Evolutionary conservation across 2,797 vertebrate species (phyloP).

Genomic region (Intellagama lesueurii): DNA sequence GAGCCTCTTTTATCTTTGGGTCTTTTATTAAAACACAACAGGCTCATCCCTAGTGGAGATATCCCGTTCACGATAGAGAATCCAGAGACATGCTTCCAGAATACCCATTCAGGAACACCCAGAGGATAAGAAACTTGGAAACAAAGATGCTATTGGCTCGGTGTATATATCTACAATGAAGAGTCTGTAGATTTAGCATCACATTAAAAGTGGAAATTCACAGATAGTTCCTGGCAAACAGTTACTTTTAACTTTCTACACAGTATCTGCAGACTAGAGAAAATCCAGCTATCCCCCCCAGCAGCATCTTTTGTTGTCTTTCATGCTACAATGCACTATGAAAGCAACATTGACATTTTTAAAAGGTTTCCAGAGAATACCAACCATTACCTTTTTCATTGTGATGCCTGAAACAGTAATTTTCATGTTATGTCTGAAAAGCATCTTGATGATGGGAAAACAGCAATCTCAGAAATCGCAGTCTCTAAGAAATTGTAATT

Average conservation of each 20-base stretch:
- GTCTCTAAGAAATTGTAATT: conserved; percentile 40
- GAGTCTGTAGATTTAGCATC: neutral
- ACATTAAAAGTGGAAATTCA: neutral
- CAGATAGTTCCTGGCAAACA: neutral
- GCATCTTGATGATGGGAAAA: conserved; percentile 33
- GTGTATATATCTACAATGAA: neutral
- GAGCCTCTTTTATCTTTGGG: too few species aligned
- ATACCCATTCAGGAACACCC: too few species aligned
- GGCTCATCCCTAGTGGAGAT: too few species aligned
- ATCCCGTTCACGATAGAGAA: too few species aligned
- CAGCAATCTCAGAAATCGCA: conserved; percentile 34
- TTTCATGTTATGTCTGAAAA: conserved; percentile 23
- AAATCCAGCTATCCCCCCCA: neutral
- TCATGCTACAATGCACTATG: neutral
- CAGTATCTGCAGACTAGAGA: conserved; percentile 1
- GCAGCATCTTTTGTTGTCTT: neutral
- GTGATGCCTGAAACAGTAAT: conserved; percentile 12
- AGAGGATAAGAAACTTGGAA: too few species aligned
- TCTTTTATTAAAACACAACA: too few species aligned
- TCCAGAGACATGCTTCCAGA: too few species aligned
- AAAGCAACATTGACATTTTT: conserved; percentile 8
- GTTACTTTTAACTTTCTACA: neutral
- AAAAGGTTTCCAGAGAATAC: conserved; percentile 7
- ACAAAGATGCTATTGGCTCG: neutral
- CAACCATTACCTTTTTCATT: conserved; percentile 21